These are phyloP conservation scores for Galemys pyrenaicus DNA, from an alignment of 2,113 vertebrate species.

Conservation along the genomic window DNA sequence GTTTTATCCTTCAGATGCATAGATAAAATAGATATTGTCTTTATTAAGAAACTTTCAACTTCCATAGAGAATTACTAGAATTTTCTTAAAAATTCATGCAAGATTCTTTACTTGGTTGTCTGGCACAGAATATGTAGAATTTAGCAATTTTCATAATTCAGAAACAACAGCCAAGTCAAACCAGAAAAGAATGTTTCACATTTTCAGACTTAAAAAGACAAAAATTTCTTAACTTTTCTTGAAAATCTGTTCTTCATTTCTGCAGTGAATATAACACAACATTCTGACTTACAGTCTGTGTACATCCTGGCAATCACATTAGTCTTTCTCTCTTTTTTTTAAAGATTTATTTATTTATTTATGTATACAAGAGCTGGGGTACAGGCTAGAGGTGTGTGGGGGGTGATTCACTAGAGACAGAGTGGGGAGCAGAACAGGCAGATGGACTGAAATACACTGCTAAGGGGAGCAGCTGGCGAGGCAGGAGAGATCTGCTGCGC, in stretches of 20 bases:
- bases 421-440: no score
- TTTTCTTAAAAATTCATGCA: not conserved
- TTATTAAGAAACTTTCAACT: not conserved
- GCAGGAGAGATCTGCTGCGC: no score
- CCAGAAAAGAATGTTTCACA: not conserved
- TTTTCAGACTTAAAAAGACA: conserved; percentile 34
- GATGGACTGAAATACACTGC: no score
- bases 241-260: not conserved
- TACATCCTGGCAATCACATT: no score
- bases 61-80: not conserved
- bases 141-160: conserved; percentile 35
- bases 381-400: no score
- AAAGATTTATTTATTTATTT: no score
- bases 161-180: conserved; percentile 18
- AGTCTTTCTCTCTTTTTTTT: no score
- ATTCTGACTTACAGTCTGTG: no score
- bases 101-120: not conserved
- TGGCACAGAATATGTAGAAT: conserved; percentile 33
- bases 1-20: not conserved
- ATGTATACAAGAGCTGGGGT: no score
- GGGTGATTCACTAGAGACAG: no score
- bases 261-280: no score
- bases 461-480: no score
- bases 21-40: not conserved
- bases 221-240: conserved; percentile 6